phyloP scores from a whole-genome alignment of 64 coral and sea anemone genomes.

The Stichodactyla helianthus region DNA sequence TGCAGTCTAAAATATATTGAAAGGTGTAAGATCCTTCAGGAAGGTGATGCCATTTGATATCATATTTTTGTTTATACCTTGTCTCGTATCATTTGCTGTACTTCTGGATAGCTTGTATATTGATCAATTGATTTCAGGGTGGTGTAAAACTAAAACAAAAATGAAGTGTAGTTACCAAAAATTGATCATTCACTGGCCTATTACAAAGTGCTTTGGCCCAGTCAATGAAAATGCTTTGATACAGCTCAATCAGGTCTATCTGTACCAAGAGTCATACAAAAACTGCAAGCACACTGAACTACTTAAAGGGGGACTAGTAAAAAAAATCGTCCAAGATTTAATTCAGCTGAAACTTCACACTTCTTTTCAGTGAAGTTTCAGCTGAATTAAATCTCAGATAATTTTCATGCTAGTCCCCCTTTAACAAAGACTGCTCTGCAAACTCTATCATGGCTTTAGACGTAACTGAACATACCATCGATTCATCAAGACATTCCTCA shows the following conservation, averaged over 20 bases:
- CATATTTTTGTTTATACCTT: background rate
- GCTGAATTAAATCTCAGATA: too few species aligned
- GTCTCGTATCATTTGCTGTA: slow-evolving; percentile 2
- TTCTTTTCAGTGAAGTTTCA: background rate
- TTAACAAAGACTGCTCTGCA: too few species aligned
- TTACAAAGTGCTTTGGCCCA: too few species aligned
- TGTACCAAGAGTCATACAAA: too few species aligned
- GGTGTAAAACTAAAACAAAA: slow-evolving; percentile 14
- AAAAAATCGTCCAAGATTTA: too few species aligned
- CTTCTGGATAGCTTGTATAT: background rate
- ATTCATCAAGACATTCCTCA: slow-evolving; percentile 18
- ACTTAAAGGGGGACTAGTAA: too few species aligned
- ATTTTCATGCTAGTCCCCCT: too few species aligned
- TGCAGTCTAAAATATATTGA: background rate
- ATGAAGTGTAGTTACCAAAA: background rate
- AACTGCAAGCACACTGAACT: too few species aligned
- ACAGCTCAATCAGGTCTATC: too few species aligned
- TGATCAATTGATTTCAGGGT: slow-evolving; percentile 12
- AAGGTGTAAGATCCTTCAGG: background rate
- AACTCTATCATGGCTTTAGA: background rate
- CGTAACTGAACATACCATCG: background rate
- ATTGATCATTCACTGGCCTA: background rate
- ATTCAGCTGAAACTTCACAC: background rate
- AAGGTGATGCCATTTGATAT: too few species aligned
- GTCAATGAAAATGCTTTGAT: too few species aligned